These are phyloP conservation scores for Merluccius polli DNA, from an alignment of 2,797 vertebrate genomes.

Conservation along the genomic window DNA sequence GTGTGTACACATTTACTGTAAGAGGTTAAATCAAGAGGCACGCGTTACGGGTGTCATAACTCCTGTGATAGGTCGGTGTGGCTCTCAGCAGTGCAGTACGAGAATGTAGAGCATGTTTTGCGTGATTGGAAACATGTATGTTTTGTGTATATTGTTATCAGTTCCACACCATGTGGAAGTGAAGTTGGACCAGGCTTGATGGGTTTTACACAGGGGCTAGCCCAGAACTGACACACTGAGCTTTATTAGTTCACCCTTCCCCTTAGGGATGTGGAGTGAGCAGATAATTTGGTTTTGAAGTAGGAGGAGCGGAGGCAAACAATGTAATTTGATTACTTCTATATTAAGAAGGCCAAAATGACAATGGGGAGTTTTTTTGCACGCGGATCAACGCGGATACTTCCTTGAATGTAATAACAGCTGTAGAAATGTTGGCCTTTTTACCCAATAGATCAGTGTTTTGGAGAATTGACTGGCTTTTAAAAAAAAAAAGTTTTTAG, in stretches of 20 bases:
- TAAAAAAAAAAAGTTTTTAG: neutral
- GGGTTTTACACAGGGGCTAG: conserved; percentile 38
- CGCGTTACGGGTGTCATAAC: neutral
- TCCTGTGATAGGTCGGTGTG: neutral
- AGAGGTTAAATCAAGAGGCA: neutral
- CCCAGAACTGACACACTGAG: conserved; percentile 40
- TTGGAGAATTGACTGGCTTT: neutral
- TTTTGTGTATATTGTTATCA: neutral
- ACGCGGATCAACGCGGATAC: conserved; percentile 21
- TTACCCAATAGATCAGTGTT: neutral
- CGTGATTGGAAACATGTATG: neutral
- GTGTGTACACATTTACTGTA: neutral
- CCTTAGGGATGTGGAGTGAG: conserved; percentile 51
- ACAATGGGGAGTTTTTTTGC: conserved; percentile 50
- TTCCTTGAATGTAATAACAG: neutral
- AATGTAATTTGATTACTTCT: conserved; percentile 66
- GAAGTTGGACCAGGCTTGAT: neutral
- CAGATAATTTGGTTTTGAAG: conserved; percentile 58
- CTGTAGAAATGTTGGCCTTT: neutral
- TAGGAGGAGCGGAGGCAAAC: conserved; percentile 48
- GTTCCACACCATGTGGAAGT: neutral
- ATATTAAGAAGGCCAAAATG: conserved; percentile 51
- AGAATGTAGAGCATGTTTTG: too few relatives aligned
- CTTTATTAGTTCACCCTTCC: conserved; percentile 41
- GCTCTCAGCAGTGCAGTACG: neutral